Percentiles rank a stretch among this genome's conserved stretches.
Conservation (phyloP, 2,888 invertebrate species). For the Hedya salicella region DNA sequence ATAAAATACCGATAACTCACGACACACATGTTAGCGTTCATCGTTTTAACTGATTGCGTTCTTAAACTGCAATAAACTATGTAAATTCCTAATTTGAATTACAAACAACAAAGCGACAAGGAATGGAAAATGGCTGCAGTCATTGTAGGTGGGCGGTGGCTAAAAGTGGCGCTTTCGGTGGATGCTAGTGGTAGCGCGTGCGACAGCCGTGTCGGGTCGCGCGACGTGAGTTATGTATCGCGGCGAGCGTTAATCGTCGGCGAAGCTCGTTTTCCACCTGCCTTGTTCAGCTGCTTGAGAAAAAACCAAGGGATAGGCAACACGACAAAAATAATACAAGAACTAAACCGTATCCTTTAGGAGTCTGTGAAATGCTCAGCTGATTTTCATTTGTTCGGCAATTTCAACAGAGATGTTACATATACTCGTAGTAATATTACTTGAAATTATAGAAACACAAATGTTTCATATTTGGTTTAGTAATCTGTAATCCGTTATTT, state of each 20-base stretch:
- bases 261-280: conserved; percentile 31
- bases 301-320: conserved; percentile 25
- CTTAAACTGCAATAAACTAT: conserved; percentile 77
- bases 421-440: no score
- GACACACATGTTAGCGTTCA: conserved; percentile 46
- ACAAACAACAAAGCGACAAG: conserved; percentile 64
- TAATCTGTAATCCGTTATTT: no score
- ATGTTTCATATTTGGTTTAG: no score
- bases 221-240: conserved; percentile 67
- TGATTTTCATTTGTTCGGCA: no score
- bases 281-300: conserved; percentile 17
- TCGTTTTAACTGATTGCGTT: conserved; percentile 74
- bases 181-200: conserved; percentile 13
- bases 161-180: conserved; percentile 60
- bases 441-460: no score
- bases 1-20: conserved; percentile 51
- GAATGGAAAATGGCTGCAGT: conserved; percentile 48
- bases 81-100: conserved; percentile 77
- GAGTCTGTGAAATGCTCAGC: no score
- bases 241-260: conserved; percentile 69
- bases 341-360: no score
- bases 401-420: no score
- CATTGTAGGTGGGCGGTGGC: conserved; percentile 54
- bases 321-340: not conserved
- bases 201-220: conserved; percentile 52